Evolutionary conservation across 2,797 vertebrate genomes (phyloP).

Genomic region (Sebastes aleutianus): DNA sequence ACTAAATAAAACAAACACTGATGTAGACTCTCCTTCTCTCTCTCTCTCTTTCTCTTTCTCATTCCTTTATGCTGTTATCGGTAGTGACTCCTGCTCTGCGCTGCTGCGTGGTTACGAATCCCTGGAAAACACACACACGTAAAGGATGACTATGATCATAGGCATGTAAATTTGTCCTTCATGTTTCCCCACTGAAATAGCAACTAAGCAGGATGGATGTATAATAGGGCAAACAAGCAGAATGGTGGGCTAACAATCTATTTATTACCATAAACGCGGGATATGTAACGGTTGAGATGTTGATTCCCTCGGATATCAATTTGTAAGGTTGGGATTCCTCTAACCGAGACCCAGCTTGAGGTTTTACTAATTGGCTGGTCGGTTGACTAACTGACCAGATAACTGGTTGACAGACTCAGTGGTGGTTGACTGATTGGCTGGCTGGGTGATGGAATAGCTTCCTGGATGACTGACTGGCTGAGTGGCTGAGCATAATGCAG

Average conservation of each 20-base stretch:
- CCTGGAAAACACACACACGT: slow-evolving; percentile 1
- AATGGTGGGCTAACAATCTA: background rate
- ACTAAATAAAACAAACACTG: slow-evolving; percentile 69
- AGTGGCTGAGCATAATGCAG: slow-evolving; percentile 43
- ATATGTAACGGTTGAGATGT: background rate
- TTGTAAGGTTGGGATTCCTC: slow-evolving; percentile 12
- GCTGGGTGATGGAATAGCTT: slow-evolving; percentile 60
- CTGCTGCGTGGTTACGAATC: slow-evolving; percentile 16
- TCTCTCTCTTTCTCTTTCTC: background rate
- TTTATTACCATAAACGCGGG: slow-evolving; percentile 9
- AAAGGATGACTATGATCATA: slow-evolving; percentile 19
- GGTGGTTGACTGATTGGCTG: slow-evolving; percentile 56
- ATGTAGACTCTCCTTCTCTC: slow-evolving; percentile 15
- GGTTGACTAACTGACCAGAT: slow-evolving; percentile 72
- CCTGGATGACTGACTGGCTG: slow-evolving; percentile 52
- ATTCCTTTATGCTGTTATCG: slow-evolving; percentile 14
- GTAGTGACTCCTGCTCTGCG: slow-evolving; percentile 25
- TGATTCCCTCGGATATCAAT: background rate
- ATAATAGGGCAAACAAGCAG: background rate
- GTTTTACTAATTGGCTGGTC: slow-evolving; percentile 58
- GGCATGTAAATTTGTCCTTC: slow-evolving; percentile 27
- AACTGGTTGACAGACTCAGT: slow-evolving; percentile 71
- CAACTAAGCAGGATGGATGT: background rate
- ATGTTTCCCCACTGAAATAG: background rate
- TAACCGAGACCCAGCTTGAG: slow-evolving; percentile 23